Evolutionary conservation across 2,113 vertebrate genomes (phyloP).

Genomic region (Sus scrofa): DNA sequence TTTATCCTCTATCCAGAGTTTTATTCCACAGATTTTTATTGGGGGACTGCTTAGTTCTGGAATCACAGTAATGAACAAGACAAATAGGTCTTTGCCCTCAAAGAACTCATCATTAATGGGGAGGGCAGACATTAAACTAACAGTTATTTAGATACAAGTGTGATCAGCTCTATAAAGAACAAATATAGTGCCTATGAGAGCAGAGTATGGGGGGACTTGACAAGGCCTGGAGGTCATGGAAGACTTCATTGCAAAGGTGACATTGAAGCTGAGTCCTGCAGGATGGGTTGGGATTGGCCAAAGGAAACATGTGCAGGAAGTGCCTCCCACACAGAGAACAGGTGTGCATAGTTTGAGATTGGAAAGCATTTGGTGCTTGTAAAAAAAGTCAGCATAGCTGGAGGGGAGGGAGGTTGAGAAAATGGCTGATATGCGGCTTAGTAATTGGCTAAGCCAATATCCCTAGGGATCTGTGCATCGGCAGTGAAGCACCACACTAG

Average conservation of each 20-base stretch:
- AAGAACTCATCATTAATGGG: background rate
- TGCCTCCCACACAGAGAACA: background rate
- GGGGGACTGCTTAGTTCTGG: background rate
- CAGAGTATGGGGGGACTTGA: background rate
- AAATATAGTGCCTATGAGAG: background rate
- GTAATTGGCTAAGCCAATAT: rapidly evolving
- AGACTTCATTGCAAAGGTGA: background rate
- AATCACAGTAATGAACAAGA: background rate
- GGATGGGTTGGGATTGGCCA: background rate
- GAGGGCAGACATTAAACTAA: background rate
- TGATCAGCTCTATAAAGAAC: background rate
- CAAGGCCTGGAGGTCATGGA: background rate
- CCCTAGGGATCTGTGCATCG: background rate
- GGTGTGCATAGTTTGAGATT: background rate
- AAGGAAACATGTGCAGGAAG: background rate
- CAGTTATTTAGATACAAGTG: background rate
- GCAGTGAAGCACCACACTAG: background rate
- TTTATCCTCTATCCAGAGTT: background rate
- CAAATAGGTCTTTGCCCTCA: background rate
- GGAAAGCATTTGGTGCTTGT: background rate
- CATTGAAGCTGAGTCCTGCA: background rate
- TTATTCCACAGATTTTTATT: background rate
- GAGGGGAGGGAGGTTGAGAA: background rate
- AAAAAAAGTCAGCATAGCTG: background rate
- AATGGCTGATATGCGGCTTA: background rate